Evolutionary conservation across 2,888 invertebrate genomes (phyloP), one percentile per base, ranked within the genome.

Genomic region (Perithous albicinctus): DNA sequence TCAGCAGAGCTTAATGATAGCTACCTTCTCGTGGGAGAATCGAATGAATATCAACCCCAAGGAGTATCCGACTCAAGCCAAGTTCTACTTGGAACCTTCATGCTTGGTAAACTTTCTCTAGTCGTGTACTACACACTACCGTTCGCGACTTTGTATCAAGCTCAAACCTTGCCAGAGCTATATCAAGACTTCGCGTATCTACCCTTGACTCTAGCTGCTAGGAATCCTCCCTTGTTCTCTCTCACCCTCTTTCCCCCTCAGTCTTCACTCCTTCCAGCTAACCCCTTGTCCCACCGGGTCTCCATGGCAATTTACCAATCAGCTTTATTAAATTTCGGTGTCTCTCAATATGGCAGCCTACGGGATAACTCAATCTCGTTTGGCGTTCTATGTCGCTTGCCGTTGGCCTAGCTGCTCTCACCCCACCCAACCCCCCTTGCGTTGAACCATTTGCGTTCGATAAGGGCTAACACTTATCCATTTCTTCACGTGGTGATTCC

Each of bases 251-350:
- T 20, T 54, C 8, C 66, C 48, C 35, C 20, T 59, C 56, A 18
- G 32, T 10, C 64, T n/a, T n/a, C n/a, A n/a, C n/a, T n/a, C n/a
- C n/a, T n/a, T n/a, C n/a, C n/a, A n/a, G n/a, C n/a, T n/a, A n/a
- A 54, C 54, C 75, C 74, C 64, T 63, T 73, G 38, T 41, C 61
- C 43, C 74, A 41, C 48, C 76, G 66, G 75, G 78, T 82, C 85
- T 81, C 81, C 59, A 77, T 86, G 83, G 84, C 82, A 86, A 86
- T 86, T 85, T 85, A 83, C 85, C 84, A 86, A 87, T 86, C 85
- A 78, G 80, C 84, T 84, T 87, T 84, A 86, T 86, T 86, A 84
- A 87, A 87, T 87, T 85, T 86, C 75, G 83, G 73, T 61, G 79
- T 84, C 82, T 83, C 74, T 82, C 84, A 86, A 87, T 86, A 86